These are phyloP conservation scores for Tiphia femorata DNA, from an alignment of 2,888 invertebrate genomes.

Conservation along the genomic window DNA sequence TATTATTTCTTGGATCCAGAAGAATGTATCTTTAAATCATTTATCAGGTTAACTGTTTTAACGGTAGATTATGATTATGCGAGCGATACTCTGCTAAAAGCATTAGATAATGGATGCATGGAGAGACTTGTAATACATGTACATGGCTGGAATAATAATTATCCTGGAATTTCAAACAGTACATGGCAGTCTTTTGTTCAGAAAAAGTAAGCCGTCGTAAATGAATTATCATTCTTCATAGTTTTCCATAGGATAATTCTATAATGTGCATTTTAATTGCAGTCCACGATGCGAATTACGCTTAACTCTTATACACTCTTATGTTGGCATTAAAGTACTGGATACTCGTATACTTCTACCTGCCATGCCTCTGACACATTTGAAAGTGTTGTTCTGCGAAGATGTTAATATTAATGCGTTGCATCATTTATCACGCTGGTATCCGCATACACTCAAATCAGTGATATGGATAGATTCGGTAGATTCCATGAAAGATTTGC, in stretches of 20 bases:
- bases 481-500: slow-evolving; percentile 45
- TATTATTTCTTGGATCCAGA: slow-evolving; percentile 74
- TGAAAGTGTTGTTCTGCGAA: slow-evolving; percentile 82
- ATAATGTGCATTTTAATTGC: slow-evolving; percentile 18
- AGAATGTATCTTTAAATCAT: slow-evolving; percentile 73
- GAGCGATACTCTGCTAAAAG: slow-evolving; percentile 69
- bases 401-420: slow-evolving; percentile 72
- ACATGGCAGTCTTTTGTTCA: slow-evolving; percentile 75
- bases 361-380: slow-evolving; percentile 80
- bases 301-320: slow-evolving; percentile 77
- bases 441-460: slow-evolving; percentile 71
- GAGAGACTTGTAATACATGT: slow-evolving; percentile 78
- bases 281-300: slow-evolving; percentile 74
- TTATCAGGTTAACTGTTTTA: slow-evolving; percentile 66
- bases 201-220: slow-evolving; percentile 65
- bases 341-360: slow-evolving; percentile 76
- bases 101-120: slow-evolving; percentile 68
- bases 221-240: background rate
- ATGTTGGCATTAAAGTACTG: slow-evolving; percentile 75
- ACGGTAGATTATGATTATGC: slow-evolving; percentile 74
- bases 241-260: slow-evolving; percentile 2
- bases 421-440: slow-evolving; percentile 71
- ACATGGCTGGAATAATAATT: slow-evolving; percentile 76
- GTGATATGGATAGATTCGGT: slow-evolving; percentile 76
- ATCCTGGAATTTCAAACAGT: slow-evolving; percentile 76